Evolutionary conservation across 2,797 vertebrate genomes (phyloP), one percentile per base, ranked within the genome.

Genomic region (Megalops cyprinoides): DNA sequence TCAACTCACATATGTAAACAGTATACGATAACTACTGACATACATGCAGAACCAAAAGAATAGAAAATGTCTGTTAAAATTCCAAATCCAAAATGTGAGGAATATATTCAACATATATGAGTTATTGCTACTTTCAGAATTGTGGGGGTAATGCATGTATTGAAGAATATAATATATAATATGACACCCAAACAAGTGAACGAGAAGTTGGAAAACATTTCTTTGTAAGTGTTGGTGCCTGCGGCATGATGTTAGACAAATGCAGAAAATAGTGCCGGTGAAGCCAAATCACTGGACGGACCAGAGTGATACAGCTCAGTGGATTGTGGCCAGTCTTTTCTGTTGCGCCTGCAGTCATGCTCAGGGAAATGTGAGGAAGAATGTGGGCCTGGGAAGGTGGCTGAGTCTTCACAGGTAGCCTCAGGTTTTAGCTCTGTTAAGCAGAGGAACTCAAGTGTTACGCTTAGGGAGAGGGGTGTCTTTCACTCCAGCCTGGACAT

Each of bases 401-500:
- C 65, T 69, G 65, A 37, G 6, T 69, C 65, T 7, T 42, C 37
- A n/a, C 14, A 23, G 23, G 48, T 23, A 28, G 49, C 4, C 31
- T 15, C 37, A 31, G 65, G 51, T 25, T 25, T 28, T 46, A 37
- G 31, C 18, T 15, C 18, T 31, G 55, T 25, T 74, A 37, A 5
- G 51, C 69, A 58, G 28, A 28, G 4, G 34, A 51, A 42, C 9
- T 14, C 62, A 4, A 18, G 49, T 53, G 49, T 53, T 53, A 10
- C 18, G 49, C 1, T 53, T 78, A 44, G 9, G 60, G 7, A 79
- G 77, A 28, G 44, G 34, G 18, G 42, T 1, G 65, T 65, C 78
- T 79, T 71, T 67, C 39, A 5, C 81, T 65, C 58, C 48, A 58
- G 74, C 76, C 42, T 48, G 55, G 58, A 77, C 39, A 82, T 87